A percentile compares a stretch with the other conserved stretches of the same genome.
Evolutionary conservation across 2,888 invertebrate species (phyloP).

Genomic region (Acrobeloides nanus): DNA sequence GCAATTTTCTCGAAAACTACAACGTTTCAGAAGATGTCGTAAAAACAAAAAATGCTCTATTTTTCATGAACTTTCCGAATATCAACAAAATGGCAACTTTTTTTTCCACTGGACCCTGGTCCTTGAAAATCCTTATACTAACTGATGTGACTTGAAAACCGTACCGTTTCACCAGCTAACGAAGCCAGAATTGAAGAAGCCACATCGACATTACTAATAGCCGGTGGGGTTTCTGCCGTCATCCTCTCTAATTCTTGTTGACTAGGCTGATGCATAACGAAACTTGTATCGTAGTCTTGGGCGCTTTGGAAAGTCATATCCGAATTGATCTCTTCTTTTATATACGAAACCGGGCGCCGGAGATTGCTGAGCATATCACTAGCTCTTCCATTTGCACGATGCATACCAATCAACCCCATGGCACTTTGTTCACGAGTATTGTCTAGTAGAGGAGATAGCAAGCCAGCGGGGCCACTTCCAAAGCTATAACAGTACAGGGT

Average conservation of each 20-base stretch:
- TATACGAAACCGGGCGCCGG: conserved; percentile 19
- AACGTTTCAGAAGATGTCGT: too few species aligned
- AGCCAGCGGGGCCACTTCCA: conserved; percentile 34
- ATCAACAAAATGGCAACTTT: too few species aligned
- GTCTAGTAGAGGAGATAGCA: conserved; percentile 38
- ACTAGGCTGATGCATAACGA: conserved; percentile 13
- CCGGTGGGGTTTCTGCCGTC: conserved; percentile 42
- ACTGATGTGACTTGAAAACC: too few species aligned
- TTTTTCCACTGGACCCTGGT: too few species aligned
- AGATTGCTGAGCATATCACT: conserved; percentile 25
- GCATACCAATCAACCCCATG: conserved; percentile 17
- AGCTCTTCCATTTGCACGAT: conserved; percentile 24
- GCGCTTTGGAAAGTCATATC: conserved; percentile 8
- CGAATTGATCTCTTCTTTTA: conserved; percentile 19
- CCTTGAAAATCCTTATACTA: too few species aligned
- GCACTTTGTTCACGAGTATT: conserved; percentile 6
- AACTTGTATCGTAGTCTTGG: conserved; percentile 6
- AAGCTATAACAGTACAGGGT: conserved; percentile 30
- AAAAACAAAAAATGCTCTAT: too few species aligned
- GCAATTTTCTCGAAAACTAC: too few species aligned
- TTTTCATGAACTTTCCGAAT: too few species aligned
- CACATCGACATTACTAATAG: conserved; percentile 42
- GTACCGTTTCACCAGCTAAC: conserved; percentile 29
- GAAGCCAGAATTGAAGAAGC: conserved; percentile 39
- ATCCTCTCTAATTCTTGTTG: conserved; percentile 39